A percentile compares a stretch with the other conserved stretches of the same genome.
Conservation (phyloP, 2,888 invertebrate genomes). For the Volucella inflata region DNA sequence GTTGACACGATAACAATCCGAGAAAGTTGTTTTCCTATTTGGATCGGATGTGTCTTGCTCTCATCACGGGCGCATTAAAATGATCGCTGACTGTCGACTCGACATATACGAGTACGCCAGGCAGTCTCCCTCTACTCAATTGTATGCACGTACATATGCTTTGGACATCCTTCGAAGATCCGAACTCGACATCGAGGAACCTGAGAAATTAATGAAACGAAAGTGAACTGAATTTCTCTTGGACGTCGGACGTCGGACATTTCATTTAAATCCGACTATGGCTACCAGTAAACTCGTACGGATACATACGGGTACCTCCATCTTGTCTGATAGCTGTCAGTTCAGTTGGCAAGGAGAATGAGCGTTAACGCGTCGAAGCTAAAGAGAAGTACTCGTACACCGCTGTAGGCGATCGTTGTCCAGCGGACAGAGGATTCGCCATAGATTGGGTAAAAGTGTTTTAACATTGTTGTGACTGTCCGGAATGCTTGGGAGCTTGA, state of each 20-base stretch:
- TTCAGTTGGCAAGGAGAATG: constrained; percentile 63
- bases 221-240: constrained; percentile 74
- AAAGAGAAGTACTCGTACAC: constrained; percentile 12
- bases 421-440: constrained; percentile 20
- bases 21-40: constrained; percentile 76
- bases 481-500: constrained; percentile 32
- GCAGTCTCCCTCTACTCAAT: constrained; percentile 26
- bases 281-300: not conserved
- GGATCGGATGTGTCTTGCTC: constrained; percentile 74
- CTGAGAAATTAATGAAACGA: constrained; percentile 67
- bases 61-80: constrained; percentile 73
- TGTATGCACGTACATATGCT: not conserved
- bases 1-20: constrained; percentile 76
- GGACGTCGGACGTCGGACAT: constrained; percentile 27
- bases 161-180: not conserved
- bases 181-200: not conserved
- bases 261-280: constrained; percentile 24
- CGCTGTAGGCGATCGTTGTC: constrained; percentile 61
- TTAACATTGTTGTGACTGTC: constrained; percentile 58
- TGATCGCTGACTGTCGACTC: constrained; percentile 63
- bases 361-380: constrained; percentile 64
- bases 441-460: constrained; percentile 53
- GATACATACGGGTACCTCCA: constrained; percentile 17
- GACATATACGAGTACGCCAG: constrained; percentile 2
- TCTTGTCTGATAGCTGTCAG: constrained; percentile 64